phyloP scores from a whole-genome alignment of 2,113 vertebrate genomes.

The Oncorhynchus keta region DNA sequence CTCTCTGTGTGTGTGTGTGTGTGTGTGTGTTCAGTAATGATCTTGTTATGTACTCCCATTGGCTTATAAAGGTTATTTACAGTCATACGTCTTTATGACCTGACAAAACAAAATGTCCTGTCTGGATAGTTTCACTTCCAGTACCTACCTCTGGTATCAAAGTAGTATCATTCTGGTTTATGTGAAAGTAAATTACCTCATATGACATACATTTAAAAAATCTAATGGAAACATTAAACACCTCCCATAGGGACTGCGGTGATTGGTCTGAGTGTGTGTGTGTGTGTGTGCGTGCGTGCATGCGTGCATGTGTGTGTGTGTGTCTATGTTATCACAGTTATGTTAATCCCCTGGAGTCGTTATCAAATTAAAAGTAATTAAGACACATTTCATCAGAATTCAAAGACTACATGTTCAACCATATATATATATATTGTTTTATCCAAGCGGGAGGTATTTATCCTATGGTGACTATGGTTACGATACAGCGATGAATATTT shows the following conservation, averaged over 20 bases:
- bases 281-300: too few relatives aligned
- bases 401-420: conserved; percentile 12
- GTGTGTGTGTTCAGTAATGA: background rate
- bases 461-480: conserved; percentile 13
- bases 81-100: background rate
- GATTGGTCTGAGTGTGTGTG: background rate
- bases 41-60: background rate
- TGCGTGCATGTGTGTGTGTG: too few relatives aligned
- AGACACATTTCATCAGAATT: conserved; percentile 46
- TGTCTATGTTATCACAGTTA: background rate
- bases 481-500: conserved; percentile 34
- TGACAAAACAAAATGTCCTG: background rate
- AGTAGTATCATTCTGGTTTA: background rate
- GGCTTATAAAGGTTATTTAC: background rate
- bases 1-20: background rate
- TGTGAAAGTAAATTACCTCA: conserved; percentile 36
- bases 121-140: background rate
- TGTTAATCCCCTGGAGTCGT: conserved; percentile 29
- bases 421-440: conserved; percentile 14
- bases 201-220: conserved; percentile 11
- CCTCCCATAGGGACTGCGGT: conserved; percentile 15
- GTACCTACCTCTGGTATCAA: background rate
- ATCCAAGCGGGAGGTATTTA: conserved; percentile 30
- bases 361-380: conserved; percentile 44
- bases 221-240: conserved; percentile 19